Conservation (phyloP, 2,797 vertebrate species). For the Macrochelys suwanniensis region DNA sequence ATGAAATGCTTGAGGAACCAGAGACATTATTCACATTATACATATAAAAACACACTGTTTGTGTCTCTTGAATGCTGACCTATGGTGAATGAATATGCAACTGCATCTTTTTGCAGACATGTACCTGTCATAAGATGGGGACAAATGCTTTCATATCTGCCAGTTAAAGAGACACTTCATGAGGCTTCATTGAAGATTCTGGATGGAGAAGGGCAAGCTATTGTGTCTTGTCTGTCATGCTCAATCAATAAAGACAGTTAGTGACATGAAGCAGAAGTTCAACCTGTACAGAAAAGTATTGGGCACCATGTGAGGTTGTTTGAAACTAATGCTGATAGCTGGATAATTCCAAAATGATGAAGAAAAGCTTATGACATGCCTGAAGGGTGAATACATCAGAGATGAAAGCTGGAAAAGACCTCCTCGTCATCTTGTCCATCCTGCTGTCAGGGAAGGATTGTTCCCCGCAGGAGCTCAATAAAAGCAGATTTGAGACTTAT, state of each 20-base stretch:
- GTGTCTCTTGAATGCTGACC: constrained; percentile 54
- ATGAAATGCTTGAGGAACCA: constrained; percentile 54
- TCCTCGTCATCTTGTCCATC: not conserved
- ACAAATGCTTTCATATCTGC: constrained; percentile 52
- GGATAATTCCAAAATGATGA: constrained; percentile 64
- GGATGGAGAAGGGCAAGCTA: not conserved
- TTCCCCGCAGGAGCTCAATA: constrained; percentile 23
- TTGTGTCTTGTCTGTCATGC: constrained; percentile 1
- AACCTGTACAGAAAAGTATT: constrained; percentile 26
- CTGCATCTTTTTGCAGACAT: constrained; percentile 33
- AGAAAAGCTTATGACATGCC: constrained; percentile 50
- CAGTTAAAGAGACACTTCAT: constrained; percentile 35
- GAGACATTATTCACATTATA: constrained; percentile 50
- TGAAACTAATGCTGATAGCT: constrained; percentile 34
- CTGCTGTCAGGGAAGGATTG: constrained; percentile 1
- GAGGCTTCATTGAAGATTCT: constrained; percentile 17
- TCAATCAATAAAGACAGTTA: constrained; percentile 52
- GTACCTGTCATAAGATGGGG: constrained; percentile 59
- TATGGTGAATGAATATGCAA: constrained; percentile 71
- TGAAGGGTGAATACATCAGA: constrained; percentile 67
- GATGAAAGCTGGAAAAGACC: constrained; percentile 19
- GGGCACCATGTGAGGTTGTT: constrained; percentile 46
- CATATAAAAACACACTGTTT: constrained; percentile 61
- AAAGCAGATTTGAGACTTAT: constrained; percentile 31
- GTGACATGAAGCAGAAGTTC: constrained; percentile 62